These are phyloP conservation scores for Leptobrachium ailaonicum DNA, from an alignment of 2,113 vertebrate species.

Conservation along the genomic window DNA sequence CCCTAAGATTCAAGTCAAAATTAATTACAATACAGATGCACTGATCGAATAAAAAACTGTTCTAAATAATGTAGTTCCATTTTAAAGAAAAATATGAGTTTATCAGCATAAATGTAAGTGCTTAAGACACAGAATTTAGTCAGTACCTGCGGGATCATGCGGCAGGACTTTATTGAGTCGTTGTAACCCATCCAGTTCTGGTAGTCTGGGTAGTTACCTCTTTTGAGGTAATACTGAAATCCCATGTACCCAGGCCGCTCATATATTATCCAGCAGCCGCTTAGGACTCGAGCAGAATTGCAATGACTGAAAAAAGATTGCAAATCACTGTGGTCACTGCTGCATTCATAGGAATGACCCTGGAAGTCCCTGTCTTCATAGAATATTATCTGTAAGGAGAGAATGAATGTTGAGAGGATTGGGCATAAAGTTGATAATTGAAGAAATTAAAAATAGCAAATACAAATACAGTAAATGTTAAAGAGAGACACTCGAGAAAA, in stretches of 20 bases:
- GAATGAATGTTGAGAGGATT: background rate
- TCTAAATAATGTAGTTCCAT: no score
- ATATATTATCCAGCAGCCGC: slow-evolving; percentile 85
- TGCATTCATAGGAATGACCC: slow-evolving; percentile 23
- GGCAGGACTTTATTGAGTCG: slow-evolving; percentile 88
- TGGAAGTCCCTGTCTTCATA: slow-evolving; percentile 27
- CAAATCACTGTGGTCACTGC: slow-evolving; percentile 17
- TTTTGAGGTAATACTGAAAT: slow-evolving; percentile 83
- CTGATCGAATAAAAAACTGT: no score
- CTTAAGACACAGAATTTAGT: no score
- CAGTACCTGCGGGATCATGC: slow-evolving; percentile 71
- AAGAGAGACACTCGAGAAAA: no score
- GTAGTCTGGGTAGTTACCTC: slow-evolving; percentile 85
- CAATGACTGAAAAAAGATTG: slow-evolving; percentile 12
- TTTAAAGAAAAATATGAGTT: no score
- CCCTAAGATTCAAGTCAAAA: no score
- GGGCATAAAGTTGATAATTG: background rate
- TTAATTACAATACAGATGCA: no score
- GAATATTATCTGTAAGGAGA: slow-evolving; percentile 26
- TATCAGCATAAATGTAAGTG: no score
- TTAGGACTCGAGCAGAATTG: slow-evolving; percentile 76
- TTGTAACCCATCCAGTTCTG: slow-evolving; percentile 88
- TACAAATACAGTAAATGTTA: no score
- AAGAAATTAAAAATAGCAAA: background rate
- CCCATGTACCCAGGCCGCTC: slow-evolving; percentile 85